Conservation (phyloP, 1,140 invertebrate species). For the Leptinotarsa texana region DNA sequence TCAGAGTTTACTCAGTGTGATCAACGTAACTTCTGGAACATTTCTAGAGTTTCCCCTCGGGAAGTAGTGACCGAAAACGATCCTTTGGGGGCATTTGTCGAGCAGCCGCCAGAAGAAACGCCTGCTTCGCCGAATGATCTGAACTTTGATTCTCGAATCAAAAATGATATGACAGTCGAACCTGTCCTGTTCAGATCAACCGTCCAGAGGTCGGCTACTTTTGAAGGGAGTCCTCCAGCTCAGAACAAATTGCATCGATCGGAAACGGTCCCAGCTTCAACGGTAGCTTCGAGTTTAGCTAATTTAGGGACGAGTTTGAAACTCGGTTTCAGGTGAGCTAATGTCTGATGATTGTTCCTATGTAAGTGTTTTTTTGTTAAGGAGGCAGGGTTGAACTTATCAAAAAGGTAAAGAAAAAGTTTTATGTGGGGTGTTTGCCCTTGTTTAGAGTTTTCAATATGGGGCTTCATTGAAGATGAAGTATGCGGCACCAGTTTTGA, state of each 20-base stretch:
- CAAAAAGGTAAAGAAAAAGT: background rate
- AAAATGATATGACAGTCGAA: constrained; percentile 42
- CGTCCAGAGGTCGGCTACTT: constrained; percentile 61
- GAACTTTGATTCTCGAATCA: constrained; percentile 24
- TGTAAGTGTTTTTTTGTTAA: background rate
- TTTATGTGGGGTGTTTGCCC: background rate
- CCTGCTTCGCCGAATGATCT: constrained; percentile 39
- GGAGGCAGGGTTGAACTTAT: background rate
- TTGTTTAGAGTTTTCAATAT: too few relatives aligned
- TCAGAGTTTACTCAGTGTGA: background rate
- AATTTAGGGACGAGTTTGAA: constrained; percentile 79
- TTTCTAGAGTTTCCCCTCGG: constrained; percentile 34
- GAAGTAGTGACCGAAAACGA: constrained; percentile 42
- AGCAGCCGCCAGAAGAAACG: constrained; percentile 51
- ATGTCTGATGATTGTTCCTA: background rate
- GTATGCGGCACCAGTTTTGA: too few relatives aligned
- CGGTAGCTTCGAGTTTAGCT: constrained; percentile 74
- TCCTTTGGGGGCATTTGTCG: constrained; percentile 80
- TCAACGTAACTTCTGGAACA: background rate
- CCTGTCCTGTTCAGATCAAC: constrained; percentile 50
- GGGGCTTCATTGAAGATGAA: too few relatives aligned
- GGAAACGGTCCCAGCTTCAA: constrained; percentile 77
- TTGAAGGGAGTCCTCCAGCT: constrained; percentile 61
- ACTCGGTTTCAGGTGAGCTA: constrained; percentile 78
- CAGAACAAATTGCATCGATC: constrained; percentile 70